Conservation (phyloP, 2,797 vertebrate genomes). For the Eidolon dupreanum region DNA sequence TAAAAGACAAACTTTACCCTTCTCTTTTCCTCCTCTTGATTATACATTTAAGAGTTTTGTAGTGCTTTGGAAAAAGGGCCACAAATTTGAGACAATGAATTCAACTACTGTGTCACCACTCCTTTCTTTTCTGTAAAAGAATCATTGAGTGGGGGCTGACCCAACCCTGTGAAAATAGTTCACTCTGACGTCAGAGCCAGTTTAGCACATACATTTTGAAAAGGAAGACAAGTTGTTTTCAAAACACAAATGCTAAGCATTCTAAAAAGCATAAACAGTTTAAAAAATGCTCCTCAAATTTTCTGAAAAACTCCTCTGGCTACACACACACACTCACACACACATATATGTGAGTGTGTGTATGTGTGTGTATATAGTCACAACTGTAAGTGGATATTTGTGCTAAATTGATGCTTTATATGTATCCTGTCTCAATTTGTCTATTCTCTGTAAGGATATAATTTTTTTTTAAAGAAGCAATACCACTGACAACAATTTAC, state of each 20-base stretch:
- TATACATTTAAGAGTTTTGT: background rate
- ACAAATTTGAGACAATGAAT: background rate
- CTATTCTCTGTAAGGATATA: slow-evolving; percentile 81
- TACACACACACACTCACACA: background rate
- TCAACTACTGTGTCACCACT: background rate
- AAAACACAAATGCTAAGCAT: slow-evolving; percentile 75
- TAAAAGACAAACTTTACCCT: background rate
- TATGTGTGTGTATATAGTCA: slow-evolving; percentile 16
- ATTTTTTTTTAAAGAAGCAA: slow-evolving; percentile 76
- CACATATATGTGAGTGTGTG: too few species aligned
- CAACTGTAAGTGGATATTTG: slow-evolving; percentile 81
- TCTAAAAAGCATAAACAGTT: slow-evolving; percentile 69
- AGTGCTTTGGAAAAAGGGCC: background rate
- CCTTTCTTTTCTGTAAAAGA: slow-evolving; percentile 22
- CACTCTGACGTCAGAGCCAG: slow-evolving; percentile 43
- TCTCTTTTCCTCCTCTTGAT: background rate
- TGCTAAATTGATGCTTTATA: slow-evolving; percentile 84
- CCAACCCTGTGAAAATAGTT: slow-evolving; percentile 11
- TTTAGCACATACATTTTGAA: slow-evolving; percentile 44
- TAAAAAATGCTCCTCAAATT: slow-evolving; percentile 78
- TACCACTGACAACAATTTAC: slow-evolving; percentile 84
- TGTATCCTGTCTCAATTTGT: slow-evolving; percentile 82
- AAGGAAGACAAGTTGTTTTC: slow-evolving; percentile 76
- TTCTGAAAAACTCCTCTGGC: slow-evolving; percentile 78
- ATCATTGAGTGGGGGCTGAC: slow-evolving; percentile 9